These are phyloP conservation scores for Carterocephalus palaemon DNA, from an alignment of 2,888 invertebrate species.

Conservation along the genomic window DNA sequence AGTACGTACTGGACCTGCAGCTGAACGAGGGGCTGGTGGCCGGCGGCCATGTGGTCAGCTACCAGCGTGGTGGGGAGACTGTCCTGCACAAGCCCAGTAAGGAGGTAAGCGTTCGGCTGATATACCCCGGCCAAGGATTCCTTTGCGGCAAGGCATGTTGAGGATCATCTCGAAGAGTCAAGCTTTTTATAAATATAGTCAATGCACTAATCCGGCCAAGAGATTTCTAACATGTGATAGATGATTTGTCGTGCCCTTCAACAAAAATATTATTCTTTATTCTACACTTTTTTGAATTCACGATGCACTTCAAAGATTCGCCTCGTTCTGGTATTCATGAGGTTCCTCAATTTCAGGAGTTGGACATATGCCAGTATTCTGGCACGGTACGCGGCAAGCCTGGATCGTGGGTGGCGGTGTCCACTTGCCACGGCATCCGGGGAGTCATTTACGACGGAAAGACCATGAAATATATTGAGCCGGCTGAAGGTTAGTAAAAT, in stretches of 20 bases:
- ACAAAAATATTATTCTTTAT: too few relatives aligned
- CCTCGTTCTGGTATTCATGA: too few relatives aligned
- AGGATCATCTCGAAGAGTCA: too few relatives aligned
- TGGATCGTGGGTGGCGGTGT: conserved; percentile 89
- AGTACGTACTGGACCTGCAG: conserved; percentile 83
- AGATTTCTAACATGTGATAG: neutral
- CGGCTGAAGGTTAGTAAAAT: conserved; percentile 49
- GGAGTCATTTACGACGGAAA: conserved; percentile 90
- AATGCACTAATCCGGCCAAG: neutral
- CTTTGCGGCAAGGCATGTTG: too few relatives aligned
- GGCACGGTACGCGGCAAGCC: conserved; percentile 84
- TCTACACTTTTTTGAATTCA: too few relatives aligned
- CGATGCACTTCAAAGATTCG: too few relatives aligned
- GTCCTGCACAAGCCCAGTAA: conserved; percentile 75
- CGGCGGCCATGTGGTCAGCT: conserved; percentile 81
- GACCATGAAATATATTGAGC: conserved; percentile 84
- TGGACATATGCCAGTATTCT: conserved; percentile 86
- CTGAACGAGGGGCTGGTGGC: conserved; percentile 86
- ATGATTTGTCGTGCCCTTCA: too few relatives aligned
- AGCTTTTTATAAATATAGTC: neutral
- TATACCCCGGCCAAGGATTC: too few relatives aligned
- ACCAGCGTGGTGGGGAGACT: conserved; percentile 76
- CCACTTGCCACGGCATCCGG: conserved; percentile 87
- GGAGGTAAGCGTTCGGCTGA: too few relatives aligned
- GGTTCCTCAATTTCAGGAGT: conserved; percentile 76